Evolutionary conservation across 2,797 vertebrate species (phyloP), one percentile per base, ranked within the genome.

Genomic region (Tachyglossus aculeatus): DNA sequence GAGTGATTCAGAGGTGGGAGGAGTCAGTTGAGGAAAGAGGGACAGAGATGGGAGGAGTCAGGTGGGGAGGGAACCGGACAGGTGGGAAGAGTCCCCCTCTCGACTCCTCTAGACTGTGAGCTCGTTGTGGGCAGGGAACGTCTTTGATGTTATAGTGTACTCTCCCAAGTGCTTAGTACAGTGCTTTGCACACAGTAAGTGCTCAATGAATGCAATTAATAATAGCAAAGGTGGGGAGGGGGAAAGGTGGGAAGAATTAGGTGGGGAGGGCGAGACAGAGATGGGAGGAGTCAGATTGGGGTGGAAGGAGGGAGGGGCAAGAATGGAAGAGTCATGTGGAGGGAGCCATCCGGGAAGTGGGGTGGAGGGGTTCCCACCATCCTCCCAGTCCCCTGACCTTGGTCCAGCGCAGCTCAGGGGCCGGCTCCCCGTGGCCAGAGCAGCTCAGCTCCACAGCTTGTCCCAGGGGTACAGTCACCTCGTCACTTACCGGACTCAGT

Each of bases 361-460:
- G n/a, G 5, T 22, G 16, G 16, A 2, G 1, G 57, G 25, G 18
- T 8, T 14, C 45, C 19, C 9, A 13, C 8, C 33, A 6, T 16
- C 29, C 16, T 3, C n/a, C 24, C 1, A 5, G 9, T 16, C 27
- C 12, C 9, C 77, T 63, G 39, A 90, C 92, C 92, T 92, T 93
- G 52, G 64, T 91, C 92, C 92, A 93, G 36, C 58, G 40, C 7
- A 92, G 38, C 2, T 51, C 22, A 1, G 88, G 86, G 1, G 41
- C 27, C 6, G 80, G 86, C 9, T 85, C 88, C 19, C 88, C 89
- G 5, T 4, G 55, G 0, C 69, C 78, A 0, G 67, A 63, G 56
- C 92, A 93, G 53, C 19, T 44, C 14, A 87, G 55, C 0, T 65
- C 21, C 0, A 67, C 2, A 4, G 43, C 78, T 21, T 45, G 58